phyloP scores from a whole-genome alignment of 1,140 invertebrate genomes.

The Rhyzopertha dominica region DNA sequence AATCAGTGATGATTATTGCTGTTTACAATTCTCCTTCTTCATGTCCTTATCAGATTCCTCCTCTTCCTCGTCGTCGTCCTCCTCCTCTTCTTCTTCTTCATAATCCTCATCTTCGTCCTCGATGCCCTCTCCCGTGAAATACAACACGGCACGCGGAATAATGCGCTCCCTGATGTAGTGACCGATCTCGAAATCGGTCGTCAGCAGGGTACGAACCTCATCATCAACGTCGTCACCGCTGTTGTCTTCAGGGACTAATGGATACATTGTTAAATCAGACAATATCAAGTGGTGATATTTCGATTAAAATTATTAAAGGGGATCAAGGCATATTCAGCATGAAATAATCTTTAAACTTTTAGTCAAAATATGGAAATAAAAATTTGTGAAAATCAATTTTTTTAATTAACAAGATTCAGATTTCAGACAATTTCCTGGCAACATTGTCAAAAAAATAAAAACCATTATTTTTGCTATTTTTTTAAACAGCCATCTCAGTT shows the following conservation, averaged over 20 bases:
- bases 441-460: too few species aligned
- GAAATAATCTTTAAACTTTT: neutral
- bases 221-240: slow-evolving; percentile 67
- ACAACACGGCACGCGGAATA: slow-evolving; percentile 87
- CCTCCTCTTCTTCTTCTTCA: slow-evolving; percentile 67
- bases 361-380: slow-evolving; percentile 3
- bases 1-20: slow-evolving; percentile 31
- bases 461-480: too few species aligned
- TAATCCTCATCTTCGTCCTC: slow-evolving; percentile 73
- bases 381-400: neutral
- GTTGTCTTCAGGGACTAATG: slow-evolving; percentile 54
- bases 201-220: slow-evolving; percentile 69
- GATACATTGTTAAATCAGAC: slow-evolving; percentile 1
- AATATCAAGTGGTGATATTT: neutral
- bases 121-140: slow-evolving; percentile 83
- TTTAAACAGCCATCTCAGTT: too few species aligned
- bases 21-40: slow-evolving; percentile 36
- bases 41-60: slow-evolving; percentile 22
- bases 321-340: neutral
- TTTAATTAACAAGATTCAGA: slow-evolving; percentile 1
- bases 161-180: slow-evolving; percentile 93
- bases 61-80: slow-evolving; percentile 43
- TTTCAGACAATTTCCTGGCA: too few species aligned
- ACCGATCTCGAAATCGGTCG: slow-evolving; percentile 96
- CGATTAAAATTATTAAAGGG: slow-evolving; percentile 9